Percentiles rank a stretch among this genome's conserved stretches.
phyloP scores from a whole-genome alignment of 2,888 invertebrate species.

The Auanema freiburgensis region DNA sequence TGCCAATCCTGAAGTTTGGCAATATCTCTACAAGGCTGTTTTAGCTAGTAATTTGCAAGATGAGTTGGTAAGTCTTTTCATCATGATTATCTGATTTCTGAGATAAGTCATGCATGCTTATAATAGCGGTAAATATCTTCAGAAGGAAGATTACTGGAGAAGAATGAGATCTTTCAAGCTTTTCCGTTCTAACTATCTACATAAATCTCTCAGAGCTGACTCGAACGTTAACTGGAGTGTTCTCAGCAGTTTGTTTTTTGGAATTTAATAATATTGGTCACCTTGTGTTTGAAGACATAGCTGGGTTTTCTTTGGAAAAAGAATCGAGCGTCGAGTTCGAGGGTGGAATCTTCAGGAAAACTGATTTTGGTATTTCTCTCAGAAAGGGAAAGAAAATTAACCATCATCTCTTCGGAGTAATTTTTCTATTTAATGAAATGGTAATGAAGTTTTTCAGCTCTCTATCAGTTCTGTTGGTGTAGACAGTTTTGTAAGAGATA shows the following conservation, averaged over 20 bases:
- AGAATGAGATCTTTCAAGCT: constrained; percentile 45
- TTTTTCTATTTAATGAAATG: constrained; percentile 6
- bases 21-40: constrained; percentile 45
- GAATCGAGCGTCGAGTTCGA: constrained; percentile 28
- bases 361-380: constrained; percentile 21
- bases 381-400: constrained; percentile 26
- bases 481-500: constrained; percentile 25
- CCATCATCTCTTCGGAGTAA: constrained; percentile 24
- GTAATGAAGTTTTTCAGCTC: constrained; percentile 19
- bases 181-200: constrained; percentile 45
- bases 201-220: constrained; percentile 37
- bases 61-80: constrained; percentile 26
- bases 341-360: constrained; percentile 24
- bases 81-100: background rate
- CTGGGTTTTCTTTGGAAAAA: constrained; percentile 30
- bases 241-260: constrained; percentile 5
- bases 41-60: constrained; percentile 29
- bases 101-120: background rate
- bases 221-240: constrained; percentile 28
- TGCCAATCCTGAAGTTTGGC: constrained; percentile 45
- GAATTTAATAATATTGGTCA: background rate
- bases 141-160: constrained; percentile 45
- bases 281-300: constrained; percentile 19
- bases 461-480: constrained; percentile 29
- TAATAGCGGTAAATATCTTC: background rate